Conservation (phyloP, 2,797 vertebrate species). For the Uromys caudimaculatus region DNA sequence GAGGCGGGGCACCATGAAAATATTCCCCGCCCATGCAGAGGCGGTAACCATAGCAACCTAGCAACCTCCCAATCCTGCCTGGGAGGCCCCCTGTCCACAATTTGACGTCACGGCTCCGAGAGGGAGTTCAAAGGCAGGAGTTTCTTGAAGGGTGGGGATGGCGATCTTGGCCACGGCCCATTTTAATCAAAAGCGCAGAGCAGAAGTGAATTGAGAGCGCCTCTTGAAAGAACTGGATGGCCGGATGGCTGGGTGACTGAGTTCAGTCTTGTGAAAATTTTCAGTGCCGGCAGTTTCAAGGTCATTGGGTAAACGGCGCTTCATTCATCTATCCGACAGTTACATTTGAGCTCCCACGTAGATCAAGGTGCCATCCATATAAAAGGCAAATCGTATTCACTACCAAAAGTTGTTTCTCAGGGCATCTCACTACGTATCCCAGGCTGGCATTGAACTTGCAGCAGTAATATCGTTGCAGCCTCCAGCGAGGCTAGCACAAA, state of each 20-base stretch:
- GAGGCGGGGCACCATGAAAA: conserved; percentile 39
- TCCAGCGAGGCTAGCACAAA: background rate
- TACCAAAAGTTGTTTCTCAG: background rate
- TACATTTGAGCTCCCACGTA: background rate
- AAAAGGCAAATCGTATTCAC: background rate
- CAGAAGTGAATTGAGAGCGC: background rate
- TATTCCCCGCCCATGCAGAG: background rate
- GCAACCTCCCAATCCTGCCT: background rate
- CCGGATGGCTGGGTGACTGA: background rate
- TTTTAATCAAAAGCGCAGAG: background rate
- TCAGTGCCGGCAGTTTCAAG: conserved; percentile 19
- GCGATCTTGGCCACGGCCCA: background rate
- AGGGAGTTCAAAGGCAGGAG: background rate
- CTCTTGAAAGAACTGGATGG: background rate
- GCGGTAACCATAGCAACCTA: conserved; percentile 70
- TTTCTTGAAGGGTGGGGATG: background rate
- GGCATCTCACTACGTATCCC: background rate
- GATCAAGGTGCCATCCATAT: background rate
- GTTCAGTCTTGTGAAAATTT: background rate
- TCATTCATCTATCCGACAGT: conserved; percentile 5
- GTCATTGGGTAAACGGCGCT: background rate
- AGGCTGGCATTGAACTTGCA: background rate
- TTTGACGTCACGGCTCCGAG: background rate
- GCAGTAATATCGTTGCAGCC: background rate
- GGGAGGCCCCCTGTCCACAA: background rate